These are phyloP conservation scores for Drosophila malerkotliana DNA, from an alignment of 1,140 invertebrate genomes.

Conservation along the genomic window DNA sequence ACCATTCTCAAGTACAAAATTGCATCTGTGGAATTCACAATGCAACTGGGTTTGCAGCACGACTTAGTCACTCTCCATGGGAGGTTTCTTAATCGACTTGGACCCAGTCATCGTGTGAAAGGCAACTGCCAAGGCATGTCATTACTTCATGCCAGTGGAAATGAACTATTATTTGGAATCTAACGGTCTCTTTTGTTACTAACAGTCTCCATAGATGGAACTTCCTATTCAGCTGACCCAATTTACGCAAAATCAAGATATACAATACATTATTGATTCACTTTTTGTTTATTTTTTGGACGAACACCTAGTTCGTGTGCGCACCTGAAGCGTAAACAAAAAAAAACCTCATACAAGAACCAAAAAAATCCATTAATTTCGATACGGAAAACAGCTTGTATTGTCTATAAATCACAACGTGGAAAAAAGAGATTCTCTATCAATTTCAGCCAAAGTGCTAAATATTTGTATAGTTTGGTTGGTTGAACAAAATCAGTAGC, in stretches of 20 bases:
- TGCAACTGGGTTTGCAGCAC: constrained; percentile 31
- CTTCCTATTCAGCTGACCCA: constrained; percentile 33
- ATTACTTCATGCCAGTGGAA: constrained; percentile 35
- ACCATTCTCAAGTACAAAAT: constrained; percentile 7
- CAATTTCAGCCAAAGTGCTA: constrained; percentile 37
- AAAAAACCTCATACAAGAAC: constrained; percentile 17
- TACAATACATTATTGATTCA: constrained; percentile 56
- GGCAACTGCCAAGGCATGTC: constrained; percentile 38
- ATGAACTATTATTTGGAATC: constrained; percentile 26
- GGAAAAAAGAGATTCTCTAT: constrained; percentile 32
- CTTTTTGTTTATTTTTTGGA: neutral
- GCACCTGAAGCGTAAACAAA: constrained; percentile 39
- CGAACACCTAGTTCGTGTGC: constrained; percentile 19
- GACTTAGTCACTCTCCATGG: constrained; percentile 43
- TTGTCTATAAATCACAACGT: constrained; percentile 21
- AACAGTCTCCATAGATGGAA: constrained; percentile 10
- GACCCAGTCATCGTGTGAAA: constrained; percentile 48
- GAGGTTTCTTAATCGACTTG: constrained; percentile 2
- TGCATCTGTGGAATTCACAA: constrained; percentile 39
- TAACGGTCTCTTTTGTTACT: constrained; percentile 21
- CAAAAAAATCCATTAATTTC: constrained; percentile 67
- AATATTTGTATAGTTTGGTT: constrained; percentile 10
- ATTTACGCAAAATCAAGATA: constrained; percentile 32
- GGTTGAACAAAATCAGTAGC: neutral
- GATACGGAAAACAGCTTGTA: constrained; percentile 50